A percentile compares a stretch with the other conserved stretches of the same genome.
Evolutionary conservation across 1,140 invertebrate genomes (phyloP).

Genomic region (Zaprionus africanus): DNA sequence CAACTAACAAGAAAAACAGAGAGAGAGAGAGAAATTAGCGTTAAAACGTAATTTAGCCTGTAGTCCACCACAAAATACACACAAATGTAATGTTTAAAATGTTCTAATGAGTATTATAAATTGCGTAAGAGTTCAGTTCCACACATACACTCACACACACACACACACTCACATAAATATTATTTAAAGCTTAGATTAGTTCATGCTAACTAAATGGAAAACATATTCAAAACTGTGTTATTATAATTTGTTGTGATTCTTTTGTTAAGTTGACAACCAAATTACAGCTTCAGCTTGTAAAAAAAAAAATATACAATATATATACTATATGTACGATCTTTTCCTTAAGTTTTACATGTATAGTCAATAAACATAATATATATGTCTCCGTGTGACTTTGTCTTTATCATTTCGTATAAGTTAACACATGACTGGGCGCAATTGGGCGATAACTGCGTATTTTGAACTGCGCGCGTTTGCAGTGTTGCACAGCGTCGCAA

Average conservation of each 20-base stretch:
- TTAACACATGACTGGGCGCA: neutral
- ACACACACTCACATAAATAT: slow-evolving; percentile 13
- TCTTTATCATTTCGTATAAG: neutral
- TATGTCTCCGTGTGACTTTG: slow-evolving; percentile 40
- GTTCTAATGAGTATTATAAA: slow-evolving; percentile 46
- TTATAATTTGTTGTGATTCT: slow-evolving; percentile 73
- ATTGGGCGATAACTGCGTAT: neutral
- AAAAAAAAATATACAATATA: slow-evolving; percentile 7
- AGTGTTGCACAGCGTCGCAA: slow-evolving; percentile 49
- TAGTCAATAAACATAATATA: slow-evolving; percentile 52
- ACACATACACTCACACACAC: slow-evolving; percentile 3
- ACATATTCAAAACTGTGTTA: slow-evolving; percentile 62
- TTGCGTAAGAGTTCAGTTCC: slow-evolving; percentile 34
- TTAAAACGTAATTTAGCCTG: slow-evolving; percentile 50
- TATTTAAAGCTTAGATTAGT: slow-evolving; percentile 55
- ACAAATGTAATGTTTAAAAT: slow-evolving; percentile 13
- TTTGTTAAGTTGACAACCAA: slow-evolving; percentile 55
- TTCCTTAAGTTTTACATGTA: slow-evolving; percentile 47
- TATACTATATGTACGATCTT: slow-evolving; percentile 35
- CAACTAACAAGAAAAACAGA: slow-evolving; percentile 27
- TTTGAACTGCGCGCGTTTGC: slow-evolving; percentile 48
- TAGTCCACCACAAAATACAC: slow-evolving; percentile 31
- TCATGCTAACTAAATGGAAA: slow-evolving; percentile 37
- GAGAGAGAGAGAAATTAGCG: slow-evolving; percentile 32
- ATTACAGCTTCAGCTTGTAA: slow-evolving; percentile 51